Base-by-base conservation (phyloP, 2,113 vertebrate genomes). In the Ceyx cyanopectus region DNA sequence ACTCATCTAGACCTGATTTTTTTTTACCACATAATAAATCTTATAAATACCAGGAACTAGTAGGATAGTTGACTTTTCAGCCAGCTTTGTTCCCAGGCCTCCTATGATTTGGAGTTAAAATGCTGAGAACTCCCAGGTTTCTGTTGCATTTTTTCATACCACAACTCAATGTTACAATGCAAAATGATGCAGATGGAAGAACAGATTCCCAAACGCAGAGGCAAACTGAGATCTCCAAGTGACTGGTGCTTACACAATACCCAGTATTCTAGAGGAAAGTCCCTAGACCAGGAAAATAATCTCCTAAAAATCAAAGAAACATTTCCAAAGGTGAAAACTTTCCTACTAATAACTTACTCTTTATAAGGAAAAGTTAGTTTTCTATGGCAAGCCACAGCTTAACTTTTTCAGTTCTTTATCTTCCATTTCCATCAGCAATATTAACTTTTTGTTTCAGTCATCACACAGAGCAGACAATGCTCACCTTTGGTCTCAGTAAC, bases 401-500 rank as follows among this genome's bases (percentile, higher is more conserved):
- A 68, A 56, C 43, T 74, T 85, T 18, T 80, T 46, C 51, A 74
- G 48, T 32, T 79, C 65, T 80, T 82, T 87, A 40, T 46, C 48
- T 56, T 73, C 43, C 56, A 62, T 10, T 85, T 69, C 75, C 72
- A 85, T 50, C 79, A 85, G 63, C 63, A 89, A 54, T 2, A 8
- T 17, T 45, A 77, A 66, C 67, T 60, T 87, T 82, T 63, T 63
- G 48, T 72, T 95, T 83, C 76, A 48, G 6, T 26, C 81, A 54
- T 17, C 1, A 2, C 30, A 46, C n/a, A 32, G 61, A 54, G 54
- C 56, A 87, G 63, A 81, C 65, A 58, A 62, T 2, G 30, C 57
- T 85, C 87, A 94, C 57, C 75, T 85, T 62, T 81, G 65, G 37
- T 72, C 68, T 72, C 65, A 77, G 57, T 43, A 80, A 91, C 75